Conservation (phyloP, 2,888 invertebrate genomes). For the Muschampia plurimacula region DNA sequence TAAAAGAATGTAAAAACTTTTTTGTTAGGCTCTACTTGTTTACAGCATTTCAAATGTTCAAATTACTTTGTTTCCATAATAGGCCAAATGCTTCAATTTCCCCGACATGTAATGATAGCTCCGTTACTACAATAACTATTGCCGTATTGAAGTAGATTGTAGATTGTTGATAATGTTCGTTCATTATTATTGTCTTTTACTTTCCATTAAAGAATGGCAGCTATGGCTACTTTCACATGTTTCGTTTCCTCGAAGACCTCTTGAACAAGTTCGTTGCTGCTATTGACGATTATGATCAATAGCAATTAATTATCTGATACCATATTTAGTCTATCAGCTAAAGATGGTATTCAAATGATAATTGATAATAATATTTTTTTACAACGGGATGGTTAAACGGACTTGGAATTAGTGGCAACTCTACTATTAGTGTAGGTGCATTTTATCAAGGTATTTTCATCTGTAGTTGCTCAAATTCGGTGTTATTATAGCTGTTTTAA, state of each 20-base stretch:
- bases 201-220: conserved; percentile 46
- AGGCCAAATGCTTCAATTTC: conserved; percentile 39
- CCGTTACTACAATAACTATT: conserved; percentile 32
- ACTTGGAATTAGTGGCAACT: too few species aligned
- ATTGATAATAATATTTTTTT: not conserved
- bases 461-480: not conserved
- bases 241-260: conserved; percentile 1
- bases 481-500: not conserved
- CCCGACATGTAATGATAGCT: conserved; percentile 38
- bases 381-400: too few species aligned
- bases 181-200: conserved; percentile 47
- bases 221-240: conserved; percentile 42
- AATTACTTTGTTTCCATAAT: conserved; percentile 41
- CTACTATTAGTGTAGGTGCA: too few species aligned
- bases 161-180: not conserved
- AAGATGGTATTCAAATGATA: not conserved
- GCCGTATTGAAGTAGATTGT: conserved; percentile 32
- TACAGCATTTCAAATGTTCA: conserved; percentile 35
- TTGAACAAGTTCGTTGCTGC: not conserved
- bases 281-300: not conserved
- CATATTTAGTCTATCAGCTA: not conserved
- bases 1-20: not conserved
- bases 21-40: not conserved
- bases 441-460: not conserved
- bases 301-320: conserved; percentile 4